phyloP scores from a whole-genome alignment of 1,140 invertebrate species.

The Penaeus indicus region DNA sequence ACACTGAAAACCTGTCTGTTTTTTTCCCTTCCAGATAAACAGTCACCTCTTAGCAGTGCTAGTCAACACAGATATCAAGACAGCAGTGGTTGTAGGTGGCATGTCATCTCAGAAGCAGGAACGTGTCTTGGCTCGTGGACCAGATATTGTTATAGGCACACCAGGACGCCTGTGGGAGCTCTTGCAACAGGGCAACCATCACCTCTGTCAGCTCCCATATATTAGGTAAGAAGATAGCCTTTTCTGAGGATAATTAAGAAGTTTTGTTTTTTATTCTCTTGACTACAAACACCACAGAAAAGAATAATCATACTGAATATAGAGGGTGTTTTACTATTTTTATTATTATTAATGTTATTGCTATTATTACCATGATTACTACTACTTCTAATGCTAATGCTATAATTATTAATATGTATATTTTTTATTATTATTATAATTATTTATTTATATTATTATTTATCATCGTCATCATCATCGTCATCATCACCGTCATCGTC shows the following conservation, averaged over 20 bases:
- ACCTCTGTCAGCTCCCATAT: constrained; percentile 79
- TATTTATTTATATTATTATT: no score
- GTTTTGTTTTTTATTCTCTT: not conserved
- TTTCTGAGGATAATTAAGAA: not conserved
- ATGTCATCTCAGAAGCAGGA: constrained; percentile 93
- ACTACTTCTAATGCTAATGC: no score
- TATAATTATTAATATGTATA: no score
- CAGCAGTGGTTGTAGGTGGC: constrained; percentile 82
- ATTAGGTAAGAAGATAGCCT: constrained; percentile 75
- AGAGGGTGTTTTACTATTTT: not conserved
- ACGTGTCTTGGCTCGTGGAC: constrained; percentile 81
- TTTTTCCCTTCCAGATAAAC: constrained; percentile 37
- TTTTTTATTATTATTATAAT: no score
- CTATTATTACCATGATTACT: no score
- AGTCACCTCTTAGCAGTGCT: constrained; percentile 53
- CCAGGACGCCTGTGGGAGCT: constrained; percentile 97
- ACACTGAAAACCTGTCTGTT: not conserved
- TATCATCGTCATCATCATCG: no score
- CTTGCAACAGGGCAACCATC: constrained; percentile 81
- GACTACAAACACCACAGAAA: not conserved
- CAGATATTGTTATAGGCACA: constrained; percentile 95
- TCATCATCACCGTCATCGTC: no score
- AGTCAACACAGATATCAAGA: constrained; percentile 48
- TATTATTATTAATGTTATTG: no score
- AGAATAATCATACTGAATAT: no score